Evolutionary conservation across 2,797 vertebrate species (phyloP), one percentile per base, ranked within the genome.

Genomic region (Selene dorsalis): DNA sequence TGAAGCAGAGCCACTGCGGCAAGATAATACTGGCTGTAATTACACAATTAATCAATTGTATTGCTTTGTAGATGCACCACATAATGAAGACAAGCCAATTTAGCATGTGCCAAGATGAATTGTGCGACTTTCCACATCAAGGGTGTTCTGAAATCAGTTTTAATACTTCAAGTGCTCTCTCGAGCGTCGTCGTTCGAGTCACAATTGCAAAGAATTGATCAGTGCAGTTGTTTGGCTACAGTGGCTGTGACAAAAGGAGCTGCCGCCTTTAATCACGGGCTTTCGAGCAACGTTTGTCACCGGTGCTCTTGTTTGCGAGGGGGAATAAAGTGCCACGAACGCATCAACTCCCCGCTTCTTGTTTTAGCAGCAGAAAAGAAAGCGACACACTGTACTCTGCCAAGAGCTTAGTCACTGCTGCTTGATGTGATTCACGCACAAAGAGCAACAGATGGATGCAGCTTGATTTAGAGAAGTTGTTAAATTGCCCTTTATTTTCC

Each of bases 11-110:
- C 76, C 76, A 65, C 59, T 62, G 80, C 75, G 58, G 75, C 73
- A 32, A 74, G 74, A 87, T 83, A 81, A 77, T 77, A 80, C 74
- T 64, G 73, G 75, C 79, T 64, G 70, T 93, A 92, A 92, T 92
- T 92, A 85, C 80, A 77, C 84, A 80, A 91, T 91, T 89, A 89
- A 93, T 91, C 91, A 91, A 83, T 91, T 30, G 63, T 58, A 85
- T 88, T 89, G 89, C 83, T 92, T 90, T 87, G 79, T 61, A 69
- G 81, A 88, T 82, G 77, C 77, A 77, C 79, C 73, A 57, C 83
- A 57, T 85, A 82, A 85, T 84, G 84, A 80, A 83, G 87, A 80
- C 77, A 77, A 85, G 86, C 74, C 86, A 90, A 87, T 89, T 84
- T 80, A 88, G 66, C 73, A 86, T 57, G 84, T 88, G 90, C 87